Conservation (phyloP, 2,888 invertebrate genomes). For the Yponomeuta malinellus region DNA sequence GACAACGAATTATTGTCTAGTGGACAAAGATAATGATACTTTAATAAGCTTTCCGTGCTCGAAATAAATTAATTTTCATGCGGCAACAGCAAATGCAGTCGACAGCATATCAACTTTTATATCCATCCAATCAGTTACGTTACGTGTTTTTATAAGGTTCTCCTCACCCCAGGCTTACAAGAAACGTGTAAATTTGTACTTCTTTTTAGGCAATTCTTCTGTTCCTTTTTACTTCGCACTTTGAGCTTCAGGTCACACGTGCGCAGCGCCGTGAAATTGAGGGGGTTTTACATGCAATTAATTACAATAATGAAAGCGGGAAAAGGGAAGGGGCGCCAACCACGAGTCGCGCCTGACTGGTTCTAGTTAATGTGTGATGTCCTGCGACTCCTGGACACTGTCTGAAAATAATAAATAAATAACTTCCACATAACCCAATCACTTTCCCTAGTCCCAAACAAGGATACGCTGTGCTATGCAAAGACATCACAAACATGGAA, state of each 20-base stretch:
- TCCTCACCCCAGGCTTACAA: too few species aligned
- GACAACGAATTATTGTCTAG: too few species aligned
- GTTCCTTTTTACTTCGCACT: neutral
- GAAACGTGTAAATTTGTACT: neutral
- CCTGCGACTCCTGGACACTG: slow-evolving; percentile 39
- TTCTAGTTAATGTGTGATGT: slow-evolving; percentile 65
- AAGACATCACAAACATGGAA: too few species aligned
- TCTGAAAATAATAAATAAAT: neutral
- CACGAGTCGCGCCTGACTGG: slow-evolving; percentile 52
- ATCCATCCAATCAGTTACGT: too few species aligned
- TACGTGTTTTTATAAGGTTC: too few species aligned
- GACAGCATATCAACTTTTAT: too few species aligned
- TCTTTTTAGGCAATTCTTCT: neutral
- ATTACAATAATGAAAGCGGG: slow-evolving; percentile 64
- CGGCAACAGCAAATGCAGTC: too few species aligned
- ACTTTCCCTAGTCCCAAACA: neutral
- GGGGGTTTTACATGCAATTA: slow-evolving; percentile 67
- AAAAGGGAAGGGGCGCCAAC: slow-evolving; percentile 48
- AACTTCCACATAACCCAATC: neutral
- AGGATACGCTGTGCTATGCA: too few species aligned
- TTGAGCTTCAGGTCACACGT: slow-evolving; percentile 40
- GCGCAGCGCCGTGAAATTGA: slow-evolving; percentile 64
- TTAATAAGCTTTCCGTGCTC: too few species aligned
- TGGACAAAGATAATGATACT: too few species aligned
- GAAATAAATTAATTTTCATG: too few species aligned